Conservation (phyloP, 2,797 vertebrate genomes). For the Squalus acanthias region DNA sequence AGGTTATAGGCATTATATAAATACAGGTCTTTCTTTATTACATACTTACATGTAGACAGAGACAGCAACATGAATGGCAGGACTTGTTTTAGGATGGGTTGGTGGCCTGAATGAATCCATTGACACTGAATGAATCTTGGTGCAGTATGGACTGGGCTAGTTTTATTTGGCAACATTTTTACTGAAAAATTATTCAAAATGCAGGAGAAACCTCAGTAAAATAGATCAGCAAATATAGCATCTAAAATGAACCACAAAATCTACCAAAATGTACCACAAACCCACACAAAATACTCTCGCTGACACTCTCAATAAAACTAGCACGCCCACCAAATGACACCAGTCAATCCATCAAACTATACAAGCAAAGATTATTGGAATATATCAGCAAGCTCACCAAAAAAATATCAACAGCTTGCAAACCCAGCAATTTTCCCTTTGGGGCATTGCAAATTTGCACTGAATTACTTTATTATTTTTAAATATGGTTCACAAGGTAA, state of each 20-base stretch:
- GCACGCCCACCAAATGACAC: background rate
- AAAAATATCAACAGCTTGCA: no score
- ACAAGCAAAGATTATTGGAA: background rate
- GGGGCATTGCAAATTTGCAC: background rate
- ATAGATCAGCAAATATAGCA: background rate
- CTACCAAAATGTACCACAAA: slow-evolving; percentile 4
- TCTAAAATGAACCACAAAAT: background rate
- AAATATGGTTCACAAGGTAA: background rate
- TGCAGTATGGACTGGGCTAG: background rate
- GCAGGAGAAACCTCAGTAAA: background rate
- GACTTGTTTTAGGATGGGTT: background rate
- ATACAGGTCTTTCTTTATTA: background rate
- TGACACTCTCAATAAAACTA: background rate
- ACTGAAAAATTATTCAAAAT: background rate
- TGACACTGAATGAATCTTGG: background rate
- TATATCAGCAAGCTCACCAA: background rate
- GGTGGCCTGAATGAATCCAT: background rate
- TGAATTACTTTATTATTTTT: background rate
- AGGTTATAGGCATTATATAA: background rate
- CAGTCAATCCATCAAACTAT: background rate
- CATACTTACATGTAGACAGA: background rate
- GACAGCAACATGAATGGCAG: background rate
- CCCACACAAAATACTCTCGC: background rate
- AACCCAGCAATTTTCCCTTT: background rate
- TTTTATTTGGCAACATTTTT: background rate